phyloP scores from a whole-genome alignment of 2,797 vertebrate genomes.

The Neopelma chrysocephalum region DNA sequence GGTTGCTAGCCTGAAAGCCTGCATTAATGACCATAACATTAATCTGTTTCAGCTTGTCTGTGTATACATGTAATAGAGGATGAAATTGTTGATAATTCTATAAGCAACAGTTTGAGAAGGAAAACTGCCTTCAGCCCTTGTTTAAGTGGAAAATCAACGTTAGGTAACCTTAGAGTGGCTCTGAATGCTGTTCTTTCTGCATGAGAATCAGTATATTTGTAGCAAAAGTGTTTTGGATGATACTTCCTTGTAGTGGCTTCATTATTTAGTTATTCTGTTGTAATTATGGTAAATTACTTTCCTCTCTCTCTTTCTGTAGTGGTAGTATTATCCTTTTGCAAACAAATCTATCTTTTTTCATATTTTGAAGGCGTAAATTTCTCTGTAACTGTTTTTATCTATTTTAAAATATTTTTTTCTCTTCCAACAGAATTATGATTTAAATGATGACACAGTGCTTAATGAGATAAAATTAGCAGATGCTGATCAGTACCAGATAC shows the following conservation, averaged over 20 bases:
- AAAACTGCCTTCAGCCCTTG: neutral
- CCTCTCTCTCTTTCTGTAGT: neutral
- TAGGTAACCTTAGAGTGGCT: neutral
- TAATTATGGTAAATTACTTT: neutral
- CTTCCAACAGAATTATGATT: slow-evolving; percentile 82
- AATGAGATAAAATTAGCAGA: slow-evolving; percentile 87
- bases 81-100: neutral
- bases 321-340: neutral
- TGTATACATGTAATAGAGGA: neutral
- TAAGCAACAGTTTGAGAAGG: neutral
- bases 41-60: neutral
- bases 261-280: neutral
- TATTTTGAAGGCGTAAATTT: neutral
- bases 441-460: slow-evolving; percentile 90
- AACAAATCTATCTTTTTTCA: neutral
- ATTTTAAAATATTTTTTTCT: neutral
- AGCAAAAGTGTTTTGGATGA: neutral
- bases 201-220: neutral
- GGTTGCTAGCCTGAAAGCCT: neutral
- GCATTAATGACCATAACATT: neutral
- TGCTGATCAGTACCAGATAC: slow-evolving; percentile 81
- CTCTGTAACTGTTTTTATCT: neutral
- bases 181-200: neutral
- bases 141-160: neutral
- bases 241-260: neutral